Evolutionary conservation across 1,140 invertebrate species (phyloP).

Genomic region (Telenomus remus): DNA sequence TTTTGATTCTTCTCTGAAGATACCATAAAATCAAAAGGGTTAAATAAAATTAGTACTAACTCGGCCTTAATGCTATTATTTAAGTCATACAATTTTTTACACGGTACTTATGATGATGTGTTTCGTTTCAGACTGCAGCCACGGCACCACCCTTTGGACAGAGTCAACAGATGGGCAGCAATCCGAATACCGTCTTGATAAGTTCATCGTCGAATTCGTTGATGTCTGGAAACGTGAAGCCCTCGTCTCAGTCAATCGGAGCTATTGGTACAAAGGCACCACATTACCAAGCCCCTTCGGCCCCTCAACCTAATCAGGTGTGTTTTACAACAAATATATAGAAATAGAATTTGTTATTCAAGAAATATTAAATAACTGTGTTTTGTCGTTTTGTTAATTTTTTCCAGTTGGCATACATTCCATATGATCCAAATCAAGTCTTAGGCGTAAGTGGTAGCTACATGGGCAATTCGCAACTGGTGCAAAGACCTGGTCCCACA

Average conservation of each 20-base stretch:
- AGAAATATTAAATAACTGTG: too few species aligned
- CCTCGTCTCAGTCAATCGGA: constrained; percentile 87
- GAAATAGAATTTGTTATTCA: too few species aligned
- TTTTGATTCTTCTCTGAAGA: too few species aligned
- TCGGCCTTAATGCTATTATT: too few species aligned
- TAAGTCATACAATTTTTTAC: too few species aligned
- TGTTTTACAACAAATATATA: too few species aligned
- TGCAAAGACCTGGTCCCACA: constrained; percentile 77
- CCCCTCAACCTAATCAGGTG: constrained; percentile 74
- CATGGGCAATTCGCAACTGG: constrained; percentile 78
- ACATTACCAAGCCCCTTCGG: constrained; percentile 73
- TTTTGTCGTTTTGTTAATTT: too few species aligned
- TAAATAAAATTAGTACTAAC: too few species aligned
- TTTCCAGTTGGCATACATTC: constrained; percentile 75
- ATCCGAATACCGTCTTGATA: constrained; percentile 91
- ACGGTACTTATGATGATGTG: too few species aligned
- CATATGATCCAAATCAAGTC: constrained; percentile 76
- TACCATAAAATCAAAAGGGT: too few species aligned
- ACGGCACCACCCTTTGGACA: constrained; percentile 82
- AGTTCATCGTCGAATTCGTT: constrained; percentile 90
- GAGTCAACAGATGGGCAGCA: constrained; percentile 85
- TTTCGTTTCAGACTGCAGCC: constrained; percentile 74
- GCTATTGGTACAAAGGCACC: constrained; percentile 84
- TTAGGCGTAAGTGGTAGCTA: constrained; percentile 76
- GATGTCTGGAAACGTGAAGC: constrained; percentile 92